phyloP scores from a whole-genome alignment of 2,797 vertebrate genomes.

The Girardinus metallicus region DNA sequence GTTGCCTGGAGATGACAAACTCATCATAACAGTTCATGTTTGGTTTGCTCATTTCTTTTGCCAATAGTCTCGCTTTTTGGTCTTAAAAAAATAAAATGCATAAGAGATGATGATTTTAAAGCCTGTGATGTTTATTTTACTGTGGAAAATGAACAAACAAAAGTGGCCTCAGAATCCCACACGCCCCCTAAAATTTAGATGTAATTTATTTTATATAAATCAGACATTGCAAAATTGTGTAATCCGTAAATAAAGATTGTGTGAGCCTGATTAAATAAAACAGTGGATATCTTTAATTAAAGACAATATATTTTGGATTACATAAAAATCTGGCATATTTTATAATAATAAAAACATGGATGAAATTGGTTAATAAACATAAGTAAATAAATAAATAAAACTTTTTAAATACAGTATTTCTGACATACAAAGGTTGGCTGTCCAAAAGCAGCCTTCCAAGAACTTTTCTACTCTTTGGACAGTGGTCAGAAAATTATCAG shows the following conservation, averaged over 20 bases:
- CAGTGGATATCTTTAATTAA: background rate
- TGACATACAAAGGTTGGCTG: slow-evolving; percentile 39
- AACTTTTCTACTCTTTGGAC: slow-evolving; percentile 39
- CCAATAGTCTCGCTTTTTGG: slow-evolving; percentile 1
- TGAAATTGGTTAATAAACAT: slow-evolving; percentile 15
- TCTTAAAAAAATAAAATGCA: background rate
- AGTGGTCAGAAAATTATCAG: slow-evolving; percentile 65
- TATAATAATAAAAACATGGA: background rate
- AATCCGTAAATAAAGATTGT: background rate
- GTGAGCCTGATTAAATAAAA: background rate
- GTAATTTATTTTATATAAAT: background rate
- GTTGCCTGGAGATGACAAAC: slow-evolving; percentile 68
- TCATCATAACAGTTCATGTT: slow-evolving; percentile 37
- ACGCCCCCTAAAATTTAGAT: background rate
- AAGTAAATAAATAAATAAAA: slow-evolving; percentile 10
- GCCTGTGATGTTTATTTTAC: background rate
- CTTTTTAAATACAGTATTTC: slow-evolving; percentile 1
- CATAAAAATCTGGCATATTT: background rate
- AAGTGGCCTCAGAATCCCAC: background rate
- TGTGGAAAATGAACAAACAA: background rate
- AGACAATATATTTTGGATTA: background rate
- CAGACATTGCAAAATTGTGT: background rate
- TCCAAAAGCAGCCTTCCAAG: slow-evolving; percentile 37
- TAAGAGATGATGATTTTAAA: background rate
- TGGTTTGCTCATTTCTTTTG: slow-evolving; percentile 13